These are phyloP conservation scores for Torymus aiolomorphi DNA, from an alignment of 2,888 invertebrate species.

Conservation along the genomic window DNA sequence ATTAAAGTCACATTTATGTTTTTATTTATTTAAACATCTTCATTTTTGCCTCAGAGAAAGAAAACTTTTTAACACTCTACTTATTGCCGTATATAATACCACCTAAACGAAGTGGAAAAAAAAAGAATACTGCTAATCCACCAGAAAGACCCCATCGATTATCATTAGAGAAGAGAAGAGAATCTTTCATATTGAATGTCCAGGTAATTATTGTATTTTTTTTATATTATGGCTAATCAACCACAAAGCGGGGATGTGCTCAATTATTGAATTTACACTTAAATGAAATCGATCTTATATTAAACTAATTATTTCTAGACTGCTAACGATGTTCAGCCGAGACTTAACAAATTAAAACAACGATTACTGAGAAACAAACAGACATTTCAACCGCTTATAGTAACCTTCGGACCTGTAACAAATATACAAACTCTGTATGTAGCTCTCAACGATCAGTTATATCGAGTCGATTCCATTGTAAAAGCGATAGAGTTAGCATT, in stretches of 20 bases:
- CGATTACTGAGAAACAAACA: background rate
- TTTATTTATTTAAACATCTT: background rate
- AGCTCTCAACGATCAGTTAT: conserved; percentile 23
- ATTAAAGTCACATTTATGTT: background rate
- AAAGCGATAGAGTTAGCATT: conserved; percentile 40
- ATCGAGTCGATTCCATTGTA: conserved; percentile 16
- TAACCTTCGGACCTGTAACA: conserved; percentile 17
- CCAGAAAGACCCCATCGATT: conserved; percentile 9
- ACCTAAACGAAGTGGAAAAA: conserved; percentile 23
- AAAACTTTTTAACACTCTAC: conserved; percentile 1
- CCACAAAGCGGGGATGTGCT: no score
- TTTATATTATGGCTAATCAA: no score
- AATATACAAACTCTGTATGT: conserved; percentile 34
- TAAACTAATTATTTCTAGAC: conserved; percentile 18
- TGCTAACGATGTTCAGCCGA: conserved; percentile 14
- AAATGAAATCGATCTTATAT: background rate
- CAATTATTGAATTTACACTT: no score
- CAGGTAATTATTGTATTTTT: conserved; percentile 34
- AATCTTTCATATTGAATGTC: conserved; percentile 41
- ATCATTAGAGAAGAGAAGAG: conserved; percentile 26
- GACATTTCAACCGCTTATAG: conserved; percentile 15
- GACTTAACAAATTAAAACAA: conserved; percentile 13
- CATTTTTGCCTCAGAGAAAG: conserved; percentile 31
- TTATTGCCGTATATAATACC: conserved; percentile 18
- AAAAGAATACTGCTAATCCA: background rate